Percentiles rank a stretch among this genome's conserved stretches.
Evolutionary conservation across 2,797 vertebrate genomes (phyloP).

Genomic region (Halcyon smyrnensis): DNA sequence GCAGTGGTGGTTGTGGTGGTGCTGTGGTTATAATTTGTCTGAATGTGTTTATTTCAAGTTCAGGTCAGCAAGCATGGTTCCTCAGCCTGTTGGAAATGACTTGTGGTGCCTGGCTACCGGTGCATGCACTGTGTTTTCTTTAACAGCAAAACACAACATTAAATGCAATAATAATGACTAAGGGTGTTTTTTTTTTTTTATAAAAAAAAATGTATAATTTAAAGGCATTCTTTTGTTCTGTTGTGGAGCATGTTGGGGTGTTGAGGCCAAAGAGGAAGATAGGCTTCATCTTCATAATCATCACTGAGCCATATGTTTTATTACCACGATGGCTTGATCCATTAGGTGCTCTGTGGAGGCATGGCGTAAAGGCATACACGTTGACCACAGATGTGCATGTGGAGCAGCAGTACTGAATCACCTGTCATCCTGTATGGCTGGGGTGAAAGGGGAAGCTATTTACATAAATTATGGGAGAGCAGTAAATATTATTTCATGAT

Average conservation of each 20-base stretch:
- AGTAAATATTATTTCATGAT: conserved; percentile 76
- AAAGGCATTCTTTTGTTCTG: neutral
- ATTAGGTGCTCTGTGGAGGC: neutral
- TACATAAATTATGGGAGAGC: conserved; percentile 74
- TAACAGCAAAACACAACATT: neutral
- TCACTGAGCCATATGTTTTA: neutral
- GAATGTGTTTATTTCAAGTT: neutral
- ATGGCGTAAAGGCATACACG: fast-evolving
- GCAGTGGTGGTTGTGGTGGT: neutral
- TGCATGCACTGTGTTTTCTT: neutral
- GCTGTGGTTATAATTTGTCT: neutral
- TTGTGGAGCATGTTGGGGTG: neutral
- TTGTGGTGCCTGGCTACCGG: fast-evolving
- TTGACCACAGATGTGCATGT: neutral
- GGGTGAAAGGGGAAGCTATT: conserved; percentile 71
- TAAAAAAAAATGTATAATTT: fast-evolving
- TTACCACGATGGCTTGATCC: neutral
- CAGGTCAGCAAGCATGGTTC: neutral
- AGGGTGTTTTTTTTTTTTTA: neutral
- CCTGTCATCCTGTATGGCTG: conserved; percentile 21
- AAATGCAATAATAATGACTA: neutral
- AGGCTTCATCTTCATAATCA: neutral
- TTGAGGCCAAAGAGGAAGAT: neutral
- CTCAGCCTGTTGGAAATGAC: neutral
- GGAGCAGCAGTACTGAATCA: conserved; percentile 46